A percentile compares a stretch with the other conserved stretches of the same genome.
Conservation (phyloP, 2,797 vertebrate species). For the Coregonus suidteri region DNA sequence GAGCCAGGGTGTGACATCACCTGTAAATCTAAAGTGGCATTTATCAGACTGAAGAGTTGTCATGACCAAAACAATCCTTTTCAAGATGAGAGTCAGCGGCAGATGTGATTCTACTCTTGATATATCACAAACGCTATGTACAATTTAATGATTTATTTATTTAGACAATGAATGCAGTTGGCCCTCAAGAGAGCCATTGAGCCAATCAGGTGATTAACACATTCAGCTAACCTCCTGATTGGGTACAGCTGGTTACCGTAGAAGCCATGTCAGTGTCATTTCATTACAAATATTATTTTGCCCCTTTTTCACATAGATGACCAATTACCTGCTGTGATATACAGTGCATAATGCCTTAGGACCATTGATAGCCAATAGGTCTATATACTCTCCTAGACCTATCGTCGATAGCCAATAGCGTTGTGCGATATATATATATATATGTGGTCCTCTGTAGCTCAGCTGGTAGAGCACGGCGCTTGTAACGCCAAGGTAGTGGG, state of each 20-base stretch:
- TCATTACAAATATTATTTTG: constrained; percentile 33
- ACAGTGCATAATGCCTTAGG: not conserved
- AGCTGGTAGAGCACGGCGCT: too few species aligned
- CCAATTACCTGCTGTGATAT: not conserved
- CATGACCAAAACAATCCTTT: not conserved
- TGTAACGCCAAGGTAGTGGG: too few species aligned
- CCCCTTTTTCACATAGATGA: not conserved
- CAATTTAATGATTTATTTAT: too few species aligned
- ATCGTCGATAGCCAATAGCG: constrained; percentile 24
- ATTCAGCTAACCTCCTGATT: constrained; percentile 53
- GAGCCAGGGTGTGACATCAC: not conserved
- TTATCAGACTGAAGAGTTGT: constrained; percentile 6
- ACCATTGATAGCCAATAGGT: constrained; percentile 21
- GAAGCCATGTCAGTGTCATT: constrained; percentile 58
- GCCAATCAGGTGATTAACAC: constrained; percentile 37
- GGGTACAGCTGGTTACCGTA: constrained; percentile 50
- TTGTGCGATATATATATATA: constrained; percentile 24
- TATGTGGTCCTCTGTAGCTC: too few species aligned
- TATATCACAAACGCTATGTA: too few species aligned
- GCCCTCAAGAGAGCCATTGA: too few species aligned
- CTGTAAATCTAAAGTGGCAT: not conserved
- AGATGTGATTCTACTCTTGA: too few species aligned
- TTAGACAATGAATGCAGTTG: too few species aligned
- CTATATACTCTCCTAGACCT: constrained; percentile 28
- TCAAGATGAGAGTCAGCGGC: not conserved